Evolutionary conservation across 92 coral and sea anemone genomes (phyloP).

Genomic region (Micromussa lordhowensis): DNA sequence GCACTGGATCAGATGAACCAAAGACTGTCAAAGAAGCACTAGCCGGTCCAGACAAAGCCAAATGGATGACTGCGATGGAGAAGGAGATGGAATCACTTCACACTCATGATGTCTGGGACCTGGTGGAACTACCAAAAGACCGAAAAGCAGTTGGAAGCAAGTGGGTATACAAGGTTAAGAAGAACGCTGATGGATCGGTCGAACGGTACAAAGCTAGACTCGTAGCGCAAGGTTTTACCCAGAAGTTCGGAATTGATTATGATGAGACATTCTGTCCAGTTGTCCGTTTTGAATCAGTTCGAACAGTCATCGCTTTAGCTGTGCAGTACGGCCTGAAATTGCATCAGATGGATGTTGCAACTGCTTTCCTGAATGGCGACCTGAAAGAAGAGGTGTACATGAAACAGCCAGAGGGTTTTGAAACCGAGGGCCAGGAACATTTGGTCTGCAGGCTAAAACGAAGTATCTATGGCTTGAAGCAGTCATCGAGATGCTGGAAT

Average conservation of each 20-base stretch:
- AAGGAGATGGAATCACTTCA: slow-evolving; percentile 29
- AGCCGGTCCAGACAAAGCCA: no score
- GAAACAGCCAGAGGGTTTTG: slow-evolving; percentile 74
- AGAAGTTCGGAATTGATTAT: slow-evolving; percentile 58
- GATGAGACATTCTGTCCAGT: slow-evolving; percentile 73
- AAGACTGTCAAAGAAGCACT: slow-evolving; percentile 27
- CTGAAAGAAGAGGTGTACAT: slow-evolving; percentile 60
- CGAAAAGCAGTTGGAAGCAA: slow-evolving; percentile 66
- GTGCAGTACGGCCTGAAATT: slow-evolving; percentile 54
- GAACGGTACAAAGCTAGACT: slow-evolving; percentile 57
- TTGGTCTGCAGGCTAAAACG: slow-evolving; percentile 21
- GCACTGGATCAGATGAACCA: slow-evolving; percentile 41
- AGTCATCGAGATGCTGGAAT: slow-evolving; percentile 68
- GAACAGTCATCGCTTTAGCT: slow-evolving; percentile 55
- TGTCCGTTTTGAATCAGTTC: slow-evolving; percentile 59
- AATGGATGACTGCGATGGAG: slow-evolving; percentile 53
- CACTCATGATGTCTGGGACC: slow-evolving; percentile 55
- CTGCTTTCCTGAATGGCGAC: slow-evolving; percentile 68
- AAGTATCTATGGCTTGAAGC: slow-evolving; percentile 47
- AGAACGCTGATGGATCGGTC: slow-evolving; percentile 49
- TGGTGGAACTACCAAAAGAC: slow-evolving; percentile 58
- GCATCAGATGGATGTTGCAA: slow-evolving; percentile 71
- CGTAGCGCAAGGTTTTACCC: slow-evolving; percentile 46
- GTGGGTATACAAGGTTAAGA: slow-evolving; percentile 65
- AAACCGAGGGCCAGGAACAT: slow-evolving; percentile 46